Evolutionary conservation across 1,140 invertebrate species (phyloP).

Genomic region (Gerris buenoi): DNA sequence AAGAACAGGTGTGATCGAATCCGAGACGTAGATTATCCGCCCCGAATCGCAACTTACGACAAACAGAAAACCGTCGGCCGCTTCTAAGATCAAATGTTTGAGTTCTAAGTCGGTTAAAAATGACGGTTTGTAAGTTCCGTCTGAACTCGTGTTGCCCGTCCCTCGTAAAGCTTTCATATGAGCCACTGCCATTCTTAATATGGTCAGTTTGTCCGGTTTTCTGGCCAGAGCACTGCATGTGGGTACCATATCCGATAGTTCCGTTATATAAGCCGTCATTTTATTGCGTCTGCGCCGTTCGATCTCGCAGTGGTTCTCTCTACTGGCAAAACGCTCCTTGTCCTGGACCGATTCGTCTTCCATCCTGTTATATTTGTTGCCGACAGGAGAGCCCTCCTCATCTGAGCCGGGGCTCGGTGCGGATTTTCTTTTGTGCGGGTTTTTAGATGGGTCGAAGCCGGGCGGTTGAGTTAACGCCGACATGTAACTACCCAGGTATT

Average conservation of each 20-base stretch:
- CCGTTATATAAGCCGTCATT: slow-evolving; percentile 99
- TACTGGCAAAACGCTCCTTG: slow-evolving; percentile 86
- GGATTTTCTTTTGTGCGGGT: slow-evolving; percentile 41
- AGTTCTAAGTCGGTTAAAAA: slow-evolving; percentile 98
- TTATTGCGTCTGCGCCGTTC: slow-evolving; percentile 94
- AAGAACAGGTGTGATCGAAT: slow-evolving; percentile 93
- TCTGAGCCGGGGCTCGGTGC: slow-evolving; percentile 50
- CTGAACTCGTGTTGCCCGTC: slow-evolving; percentile 82
- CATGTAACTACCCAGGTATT: no score
- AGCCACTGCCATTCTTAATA: slow-evolving; percentile 96
- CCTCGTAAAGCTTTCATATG: slow-evolving; percentile 96
- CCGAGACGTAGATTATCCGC: slow-evolving; percentile 92
- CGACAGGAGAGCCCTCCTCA: slow-evolving; percentile 67
- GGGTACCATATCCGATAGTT: slow-evolving; percentile 99
- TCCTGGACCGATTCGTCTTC: slow-evolving; percentile 87
- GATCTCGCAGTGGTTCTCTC: slow-evolving; percentile 99
- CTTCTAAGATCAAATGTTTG: slow-evolving; percentile 96
- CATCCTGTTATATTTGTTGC: slow-evolving; percentile 66
- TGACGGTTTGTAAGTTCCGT: slow-evolving; percentile 93
- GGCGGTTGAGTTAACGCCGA: slow-evolving; percentile 46
- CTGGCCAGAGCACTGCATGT: slow-evolving; percentile 91
- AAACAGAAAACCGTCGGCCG: slow-evolving; percentile 97
- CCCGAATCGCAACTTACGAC: slow-evolving; percentile 96
- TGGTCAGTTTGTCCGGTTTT: slow-evolving; percentile 98
- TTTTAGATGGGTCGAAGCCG: slow-evolving; percentile 42